Percentiles rank a stretch among this genome's conserved stretches.
Conservation (phyloP, 2,888 invertebrate genomes). For the Synergus japonicus region DNA sequence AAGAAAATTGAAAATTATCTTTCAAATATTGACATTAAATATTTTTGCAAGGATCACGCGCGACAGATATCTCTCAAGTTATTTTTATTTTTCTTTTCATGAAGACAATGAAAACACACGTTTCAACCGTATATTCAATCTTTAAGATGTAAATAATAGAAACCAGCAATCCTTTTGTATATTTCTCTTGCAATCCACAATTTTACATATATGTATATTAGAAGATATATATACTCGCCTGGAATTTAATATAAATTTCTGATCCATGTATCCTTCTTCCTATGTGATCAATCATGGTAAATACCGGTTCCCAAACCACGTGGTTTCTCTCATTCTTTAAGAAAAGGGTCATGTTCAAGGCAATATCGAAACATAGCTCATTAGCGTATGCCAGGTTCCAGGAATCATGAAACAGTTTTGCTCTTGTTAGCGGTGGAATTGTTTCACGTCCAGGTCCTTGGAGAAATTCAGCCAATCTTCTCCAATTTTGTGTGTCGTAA, state of each 20-base stretch:
- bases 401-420: constrained; percentile 87
- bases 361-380: constrained; percentile 86
- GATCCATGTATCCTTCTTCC: constrained; percentile 85
- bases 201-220: neutral
- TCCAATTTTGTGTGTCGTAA: constrained; percentile 89
- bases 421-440: constrained; percentile 86
- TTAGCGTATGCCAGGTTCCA: constrained; percentile 89
- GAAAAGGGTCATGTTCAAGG: constrained; percentile 89
- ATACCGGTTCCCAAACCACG: constrained; percentile 90
- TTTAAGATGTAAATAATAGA: neutral
- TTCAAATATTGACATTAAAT: too few relatives aligned
- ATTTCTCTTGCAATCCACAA: neutral
- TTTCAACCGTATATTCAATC: neutral
- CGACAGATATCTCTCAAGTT: too few relatives aligned
- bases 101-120: neutral
- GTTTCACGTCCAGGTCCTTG: constrained; percentile 70
- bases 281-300: constrained; percentile 90
- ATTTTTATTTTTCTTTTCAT: neutral
- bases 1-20: neutral
- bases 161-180: too few relatives aligned
- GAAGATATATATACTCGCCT: constrained; percentile 78
- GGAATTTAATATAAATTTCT: constrained; percentile 84
- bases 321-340: constrained; percentile 86
- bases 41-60: too few relatives aligned
- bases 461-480: constrained; percentile 83